Base-by-base conservation (phyloP, 1,140 invertebrate species). In the Armadillidium nasatum region DNA sequence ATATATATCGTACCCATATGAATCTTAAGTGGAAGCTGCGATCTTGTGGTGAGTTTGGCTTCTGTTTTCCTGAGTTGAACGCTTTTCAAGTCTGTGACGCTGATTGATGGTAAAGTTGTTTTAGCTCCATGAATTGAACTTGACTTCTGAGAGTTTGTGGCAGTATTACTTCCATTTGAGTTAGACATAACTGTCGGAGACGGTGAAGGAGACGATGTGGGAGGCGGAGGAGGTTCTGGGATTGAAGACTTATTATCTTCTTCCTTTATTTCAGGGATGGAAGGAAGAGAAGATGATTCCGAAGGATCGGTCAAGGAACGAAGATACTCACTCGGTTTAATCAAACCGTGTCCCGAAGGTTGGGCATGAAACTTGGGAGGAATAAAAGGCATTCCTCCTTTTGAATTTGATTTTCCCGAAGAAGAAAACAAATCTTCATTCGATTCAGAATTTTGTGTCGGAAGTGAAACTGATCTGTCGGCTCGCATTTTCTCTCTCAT, bases 311-410 rank as follows among this genome's bases (percentile, higher is more conserved):
- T 88, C 83, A 94, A 92, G 83, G 91, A 93, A 82, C 90, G 90
- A 76, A 96, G 87, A 85, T 96, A 96, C 84, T 96, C 94, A 46
- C 93, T 94, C 60, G 94, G 94, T 83, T 95, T 95, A 83, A 96
- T 94, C 67, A 95, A 88, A 23, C 94, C 91, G 71, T 91, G 89
- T 82, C 90, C 88, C 67, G 82, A 80, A 77, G 88, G 81, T 71
- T 87, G 88, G 82, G 89, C 88, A 44, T 90, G 90, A 86, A 95
- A 95, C 84, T 92, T 92, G 33, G 94, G 93, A 68, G 93, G 93
- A 83, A 95, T 91, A 87, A 95, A 95, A 11, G 73, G 74, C 44
- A 79, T 77, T 75, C 10, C 67, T 72, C 9, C 71, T 72, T 21
- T 44, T 45, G 10, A 33, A 19, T 6, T 66, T 71, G 21, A 71